phyloP scores from a whole-genome alignment of 30 jellyfish, hydroid and myxozoan genomes.

The Mastigias papua region DNA sequence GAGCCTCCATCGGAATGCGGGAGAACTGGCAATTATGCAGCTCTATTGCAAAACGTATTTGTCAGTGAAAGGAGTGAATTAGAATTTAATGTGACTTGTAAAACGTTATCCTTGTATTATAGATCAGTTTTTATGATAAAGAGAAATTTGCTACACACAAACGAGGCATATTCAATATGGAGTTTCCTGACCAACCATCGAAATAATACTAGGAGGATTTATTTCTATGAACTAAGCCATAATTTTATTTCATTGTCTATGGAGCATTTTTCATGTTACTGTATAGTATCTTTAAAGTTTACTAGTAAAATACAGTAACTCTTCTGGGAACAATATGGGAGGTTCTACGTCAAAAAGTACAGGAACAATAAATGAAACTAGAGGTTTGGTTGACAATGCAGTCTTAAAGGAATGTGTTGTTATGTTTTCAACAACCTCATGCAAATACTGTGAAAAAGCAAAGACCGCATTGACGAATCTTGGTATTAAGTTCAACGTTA shows the following conservation, averaged over 20 bases:
- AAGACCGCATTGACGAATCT: constrained; percentile 59
- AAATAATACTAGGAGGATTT: too few species aligned
- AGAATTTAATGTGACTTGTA: background rate
- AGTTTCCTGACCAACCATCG: too few species aligned
- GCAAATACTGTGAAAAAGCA: constrained; percentile 87
- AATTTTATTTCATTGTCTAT: too few species aligned
- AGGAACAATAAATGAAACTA: background rate
- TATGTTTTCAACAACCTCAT: constrained; percentile 81
- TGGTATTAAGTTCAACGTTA: constrained; percentile 49
- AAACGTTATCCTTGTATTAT: too few species aligned
- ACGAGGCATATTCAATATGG: too few species aligned
- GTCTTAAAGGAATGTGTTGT: constrained; percentile 81
- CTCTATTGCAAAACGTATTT: background rate
- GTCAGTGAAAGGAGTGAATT: background rate
- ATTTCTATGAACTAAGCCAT: too few species aligned
- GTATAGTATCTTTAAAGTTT: too few species aligned
- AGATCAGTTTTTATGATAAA: too few species aligned
- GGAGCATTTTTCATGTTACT: too few species aligned
- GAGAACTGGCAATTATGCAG: background rate
- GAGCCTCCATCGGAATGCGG: too few species aligned
- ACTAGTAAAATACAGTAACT: too few species aligned
- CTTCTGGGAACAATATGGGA: constrained; percentile 20
- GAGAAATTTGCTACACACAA: too few species aligned
- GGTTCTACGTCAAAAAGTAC: constrained; percentile 15
- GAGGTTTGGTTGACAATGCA: constrained; percentile 53